Evolutionary conservation across 2,113 vertebrate genomes (phyloP), one percentile per base, ranked within the genome.

Genomic region (Oncorhynchus tshawytscha): DNA sequence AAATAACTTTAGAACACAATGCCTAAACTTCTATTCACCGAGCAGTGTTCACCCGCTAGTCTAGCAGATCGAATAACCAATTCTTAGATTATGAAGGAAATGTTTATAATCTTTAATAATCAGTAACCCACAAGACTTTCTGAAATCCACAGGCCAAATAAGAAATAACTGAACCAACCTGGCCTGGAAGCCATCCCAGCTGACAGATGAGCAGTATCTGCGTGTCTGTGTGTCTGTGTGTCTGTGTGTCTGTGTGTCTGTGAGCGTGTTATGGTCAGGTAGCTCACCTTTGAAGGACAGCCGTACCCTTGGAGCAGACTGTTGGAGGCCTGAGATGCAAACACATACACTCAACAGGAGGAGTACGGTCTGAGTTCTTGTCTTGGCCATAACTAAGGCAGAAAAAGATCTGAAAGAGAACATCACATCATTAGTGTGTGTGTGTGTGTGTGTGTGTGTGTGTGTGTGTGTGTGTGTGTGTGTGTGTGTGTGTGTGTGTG

Each of bases 211-310:
- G 70, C 70, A 70, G 76, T 72, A 74, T 80, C 24, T 80, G 78
- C 12, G 9, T 48, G 18, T 20, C 77, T 80, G 78, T 45, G 74
- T 72, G 75, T 80, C 24, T 80, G 78, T 45, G 74, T 72, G 75
- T 80, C 24, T 80, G 78, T 45, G 74, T 72, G 75, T 80, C 24
- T 80, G 78, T 45, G 9, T 48, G 18, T 20, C 77, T 39, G 9
- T 45, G 72, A 20, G 71, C 8, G 57, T 62, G 54, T 72, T 59
- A 73, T 48, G 20, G 24, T 54, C 51, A 15, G 65, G 72, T 11
- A 70, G 74, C 91, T 92, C 88, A 94, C 93, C 93, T 93, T 93
- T 94, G 87, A 93, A 94, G 75, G 92, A 87, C 84, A 94, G 91
- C 75, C 82, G 91, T 74, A 94, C 92, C 86, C 93, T 82, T 7